These are phyloP conservation scores for Pteria penguin DNA, from an alignment of 2,888 invertebrate genomes.

Conservation along the genomic window DNA sequence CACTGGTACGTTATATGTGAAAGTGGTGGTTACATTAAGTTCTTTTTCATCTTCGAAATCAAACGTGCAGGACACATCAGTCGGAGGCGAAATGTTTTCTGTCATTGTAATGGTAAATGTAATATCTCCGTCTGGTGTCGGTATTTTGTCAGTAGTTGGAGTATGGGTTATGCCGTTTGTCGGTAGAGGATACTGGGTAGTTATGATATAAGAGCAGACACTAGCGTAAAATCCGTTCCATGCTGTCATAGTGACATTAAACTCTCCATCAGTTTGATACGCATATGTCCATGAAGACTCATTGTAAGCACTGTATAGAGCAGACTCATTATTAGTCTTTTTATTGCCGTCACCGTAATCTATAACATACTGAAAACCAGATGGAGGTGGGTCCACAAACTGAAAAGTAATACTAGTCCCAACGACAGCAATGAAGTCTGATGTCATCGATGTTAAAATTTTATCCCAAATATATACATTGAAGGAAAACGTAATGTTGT, in stretches of 20 bases:
- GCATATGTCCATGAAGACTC: slow-evolving; percentile 2
- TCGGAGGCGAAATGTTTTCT: background rate
- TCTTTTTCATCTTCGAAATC: slow-evolving; percentile 22
- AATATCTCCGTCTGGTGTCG: slow-evolving; percentile 21
- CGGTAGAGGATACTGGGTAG: slow-evolving; percentile 12
- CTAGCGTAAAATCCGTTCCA: slow-evolving; percentile 18
- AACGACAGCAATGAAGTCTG: slow-evolving; percentile 7
- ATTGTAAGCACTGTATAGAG: background rate
- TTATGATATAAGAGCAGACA: background rate
- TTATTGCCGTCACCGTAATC: slow-evolving; percentile 16
- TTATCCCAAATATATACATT: slow-evolving; percentile 31
- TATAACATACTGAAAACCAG: slow-evolving; percentile 27
- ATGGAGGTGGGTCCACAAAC: slow-evolving; percentile 10
- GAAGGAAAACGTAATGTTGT: background rate
- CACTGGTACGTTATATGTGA: slow-evolving; percentile 5
- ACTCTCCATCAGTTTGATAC: background rate
- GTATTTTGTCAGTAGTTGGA: slow-evolving; percentile 13
- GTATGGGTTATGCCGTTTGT: background rate
- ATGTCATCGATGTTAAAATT: slow-evolving; percentile 2
- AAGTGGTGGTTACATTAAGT: background rate
- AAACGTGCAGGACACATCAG: slow-evolving; percentile 23
- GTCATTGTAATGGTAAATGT: slow-evolving; percentile 1
- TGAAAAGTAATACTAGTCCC: slow-evolving; percentile 10
- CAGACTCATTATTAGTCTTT: background rate
- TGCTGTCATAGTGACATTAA: background rate